Percentiles rank a stretch among this genome's conserved stretches.
Conservation (phyloP, 2,888 invertebrate genomes). For the Mycalesis mineus region DNA sequence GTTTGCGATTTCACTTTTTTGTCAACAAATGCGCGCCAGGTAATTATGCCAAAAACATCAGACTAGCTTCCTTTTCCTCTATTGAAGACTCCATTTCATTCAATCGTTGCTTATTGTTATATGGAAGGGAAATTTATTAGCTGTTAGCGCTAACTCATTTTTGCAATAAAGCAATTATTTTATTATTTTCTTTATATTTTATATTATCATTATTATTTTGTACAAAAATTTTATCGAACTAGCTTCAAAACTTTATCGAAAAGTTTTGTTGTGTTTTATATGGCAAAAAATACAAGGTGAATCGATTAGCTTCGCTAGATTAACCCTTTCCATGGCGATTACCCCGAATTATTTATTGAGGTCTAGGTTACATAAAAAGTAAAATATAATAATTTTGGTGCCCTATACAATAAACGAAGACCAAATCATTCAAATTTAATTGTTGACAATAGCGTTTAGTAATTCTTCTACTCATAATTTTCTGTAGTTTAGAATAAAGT, state of each 20-base stretch:
- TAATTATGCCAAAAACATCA: constrained; percentile 52
- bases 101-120: not conserved
- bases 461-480: no score
- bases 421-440: no score
- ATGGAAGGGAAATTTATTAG: not conserved
- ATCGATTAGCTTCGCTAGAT: constrained; percentile 4
- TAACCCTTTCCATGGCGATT: constrained; percentile 1
- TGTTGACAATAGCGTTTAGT: no score
- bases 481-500: no score
- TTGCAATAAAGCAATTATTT: not conserved
- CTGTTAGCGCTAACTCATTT: not conserved
- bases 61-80: constrained; percentile 51
- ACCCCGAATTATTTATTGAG: not conserved
- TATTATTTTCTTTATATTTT: no score
- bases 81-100: constrained; percentile 1
- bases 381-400: not conserved
- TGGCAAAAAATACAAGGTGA: not conserved
- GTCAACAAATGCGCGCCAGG: constrained; percentile 52
- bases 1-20: constrained; percentile 74
- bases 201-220: no score
- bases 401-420: no score
- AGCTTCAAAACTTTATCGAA: no score
- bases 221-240: no score
- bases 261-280: not conserved
- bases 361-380: not conserved